Evolutionary conservation across 2,797 vertebrate species (phyloP).

Genomic region (Rhinophrynus dorsalis): DNA sequence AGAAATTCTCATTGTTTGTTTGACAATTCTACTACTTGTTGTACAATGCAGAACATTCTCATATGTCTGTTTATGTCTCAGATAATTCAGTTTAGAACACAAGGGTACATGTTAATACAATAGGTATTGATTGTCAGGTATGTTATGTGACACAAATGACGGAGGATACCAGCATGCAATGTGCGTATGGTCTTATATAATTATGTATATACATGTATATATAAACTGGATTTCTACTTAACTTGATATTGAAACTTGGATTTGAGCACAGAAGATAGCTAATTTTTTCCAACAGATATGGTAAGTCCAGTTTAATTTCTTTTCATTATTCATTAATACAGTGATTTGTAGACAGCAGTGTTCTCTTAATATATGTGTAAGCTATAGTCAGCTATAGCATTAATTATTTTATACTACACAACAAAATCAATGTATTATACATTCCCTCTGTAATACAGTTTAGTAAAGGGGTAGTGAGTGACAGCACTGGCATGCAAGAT

Average conservation of each 20-base stretch:
- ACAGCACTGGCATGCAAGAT: no score
- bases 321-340: no score
- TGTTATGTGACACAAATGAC: not conserved
- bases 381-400: no score
- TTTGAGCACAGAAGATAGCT: not conserved
- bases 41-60: slow-evolving; percentile 11
- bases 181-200: not conserved
- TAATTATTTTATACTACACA: no score
- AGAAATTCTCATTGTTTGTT: not conserved
- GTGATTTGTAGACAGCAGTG: no score
- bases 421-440: no score
- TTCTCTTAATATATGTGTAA: no score
- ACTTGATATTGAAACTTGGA: not conserved
- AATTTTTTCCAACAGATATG: not conserved
- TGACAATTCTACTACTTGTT: slow-evolving; percentile 3
- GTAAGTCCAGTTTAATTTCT: no score
- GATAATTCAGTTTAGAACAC: not conserved
- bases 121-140: slow-evolving; percentile 19
- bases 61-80: slow-evolving; percentile 1
- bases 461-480: no score
- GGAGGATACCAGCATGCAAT: not conserved
- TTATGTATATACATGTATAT: slow-evolving; percentile 4
- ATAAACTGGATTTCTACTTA: not conserved
- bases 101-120: not conserved
- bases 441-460: no score